Percentiles rank a stretch among this genome's conserved stretches.
Conservation (phyloP, 2,797 vertebrate genomes). For the Myotis findleyi region DNA sequence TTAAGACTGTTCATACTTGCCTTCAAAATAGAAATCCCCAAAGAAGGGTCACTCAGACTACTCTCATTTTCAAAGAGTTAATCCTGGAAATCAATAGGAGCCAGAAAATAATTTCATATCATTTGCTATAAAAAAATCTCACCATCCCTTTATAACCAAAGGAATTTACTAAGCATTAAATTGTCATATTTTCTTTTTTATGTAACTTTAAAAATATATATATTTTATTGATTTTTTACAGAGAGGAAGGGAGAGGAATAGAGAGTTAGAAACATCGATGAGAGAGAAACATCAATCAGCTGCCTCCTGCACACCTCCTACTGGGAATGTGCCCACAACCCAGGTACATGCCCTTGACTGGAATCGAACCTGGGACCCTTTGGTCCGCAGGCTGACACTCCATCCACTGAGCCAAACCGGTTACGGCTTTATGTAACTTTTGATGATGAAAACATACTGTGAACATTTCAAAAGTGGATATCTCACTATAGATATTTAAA, state of each 20-base stretch:
- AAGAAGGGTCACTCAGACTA: background rate
- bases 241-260: no score
- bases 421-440: background rate
- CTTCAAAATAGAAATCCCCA: background rate
- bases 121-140: background rate
- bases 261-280: no score
- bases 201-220: background rate
- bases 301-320: background rate
- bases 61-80: background rate
- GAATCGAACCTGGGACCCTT: no score
- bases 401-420: no score
- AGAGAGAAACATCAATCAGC: no score
- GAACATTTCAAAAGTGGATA: conserved; percentile 9
- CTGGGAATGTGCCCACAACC: no score
- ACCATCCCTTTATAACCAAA: conserved; percentile 29
- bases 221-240: no score
- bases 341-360: no score
- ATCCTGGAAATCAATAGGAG: background rate
- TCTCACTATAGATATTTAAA: background rate
- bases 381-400: no score
- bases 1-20: background rate
- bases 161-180: conserved; percentile 28
- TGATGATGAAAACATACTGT: conserved; percentile 24
- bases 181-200: conserved; percentile 26
- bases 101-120: background rate